Evolutionary conservation across 2,797 vertebrate species (phyloP), one percentile per base, ranked within the genome.

Genomic region (Craterocephalus amniculus): DNA sequence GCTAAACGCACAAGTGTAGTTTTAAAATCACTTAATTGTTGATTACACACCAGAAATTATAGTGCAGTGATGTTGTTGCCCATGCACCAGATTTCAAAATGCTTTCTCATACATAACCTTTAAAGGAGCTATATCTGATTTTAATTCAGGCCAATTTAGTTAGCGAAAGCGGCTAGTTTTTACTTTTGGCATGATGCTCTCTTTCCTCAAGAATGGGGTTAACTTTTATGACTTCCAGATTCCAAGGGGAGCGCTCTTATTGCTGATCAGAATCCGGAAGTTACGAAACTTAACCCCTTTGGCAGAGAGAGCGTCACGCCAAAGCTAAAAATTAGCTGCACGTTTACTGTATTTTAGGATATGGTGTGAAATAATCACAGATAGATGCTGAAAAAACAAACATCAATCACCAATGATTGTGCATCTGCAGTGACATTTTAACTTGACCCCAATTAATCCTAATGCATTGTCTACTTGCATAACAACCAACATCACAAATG

Each of bases 261-360:
- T n/a, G n/a, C n/a, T n/a, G n/a, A n/a, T n/a, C n/a, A n/a, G n/a
- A n/a, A n/a, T n/a, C n/a, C n/a, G n/a, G n/a, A n/a, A n/a, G n/a
- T n/a, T n/a, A n/a, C n/a, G n/a, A n/a, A n/a, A n/a, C n/a, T n/a
- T n/a, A n/a, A n/a, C n/a, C n/a, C n/a, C n/a, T n/a, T n/a, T n/a
- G n/a, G n/a, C n/a, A n/a, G n/a, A n/a, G n/a, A n/a, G n/a, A n/a
- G n/a, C n/a, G n/a, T n/a, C n/a, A n/a, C n/a, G n/a, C n/a, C n/a
- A n/a, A n/a, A n/a, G n/a, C n/a, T n/a, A n/a, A n/a, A n/a, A n/a
- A n/a, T n/a, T n/a, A n/a, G n/a, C n/a, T n/a, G n/a, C n/a, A n/a
- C n/a, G n/a, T n/a, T 29, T 60, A 35, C 2, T 52, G 22, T 12
- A 48, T 38, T 32, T 56, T 73, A 29, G 20, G 4, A 36, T 70